Conservation (phyloP, 2,888 invertebrate species). For the Harmothoe impar region DNA sequence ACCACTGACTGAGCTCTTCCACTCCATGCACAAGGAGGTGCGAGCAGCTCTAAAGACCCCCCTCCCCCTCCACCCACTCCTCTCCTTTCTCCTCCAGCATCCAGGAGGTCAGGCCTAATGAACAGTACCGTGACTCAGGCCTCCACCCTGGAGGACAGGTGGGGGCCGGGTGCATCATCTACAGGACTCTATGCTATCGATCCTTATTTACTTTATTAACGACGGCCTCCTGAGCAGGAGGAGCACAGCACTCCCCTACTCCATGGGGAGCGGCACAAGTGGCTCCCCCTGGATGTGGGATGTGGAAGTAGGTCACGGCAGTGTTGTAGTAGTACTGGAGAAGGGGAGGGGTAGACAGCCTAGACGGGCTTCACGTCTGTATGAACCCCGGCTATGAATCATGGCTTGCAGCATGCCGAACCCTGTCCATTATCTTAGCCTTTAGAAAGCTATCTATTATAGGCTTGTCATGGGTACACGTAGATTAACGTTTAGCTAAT, state of each 20-base stretch:
- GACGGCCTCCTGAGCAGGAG: conserved; percentile 23
- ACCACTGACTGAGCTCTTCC: background rate
- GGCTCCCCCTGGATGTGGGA: conserved; percentile 29
- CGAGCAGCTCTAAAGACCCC: conserved; percentile 1
- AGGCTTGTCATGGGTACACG: too few relatives aligned
- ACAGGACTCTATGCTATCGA: conserved; percentile 47
- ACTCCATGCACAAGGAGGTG: background rate
- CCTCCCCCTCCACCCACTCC: background rate
- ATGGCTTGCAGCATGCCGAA: too few relatives aligned
- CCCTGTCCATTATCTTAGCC: too few relatives aligned
- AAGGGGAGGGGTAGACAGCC: background rate
- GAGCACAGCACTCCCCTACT: background rate
- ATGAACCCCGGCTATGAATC: too few relatives aligned
- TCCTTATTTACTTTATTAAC: conserved; percentile 57
- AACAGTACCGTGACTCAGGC: conserved; percentile 16
- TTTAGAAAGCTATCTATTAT: too few relatives aligned
- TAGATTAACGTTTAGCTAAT: too few relatives aligned
- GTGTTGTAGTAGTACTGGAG: background rate
- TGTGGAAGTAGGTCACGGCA: conserved; percentile 18
- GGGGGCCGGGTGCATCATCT: too few relatives aligned
- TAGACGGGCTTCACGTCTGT: background rate
- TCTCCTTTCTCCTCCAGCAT: background rate
- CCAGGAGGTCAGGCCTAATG: background rate
- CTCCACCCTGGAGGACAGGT: background rate
- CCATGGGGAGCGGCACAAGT: conserved; percentile 13